These are phyloP conservation scores for Palythoa heliodiscus DNA, from an alignment of 92 coral and sea anemone genomes.

Conservation along the genomic window DNA sequence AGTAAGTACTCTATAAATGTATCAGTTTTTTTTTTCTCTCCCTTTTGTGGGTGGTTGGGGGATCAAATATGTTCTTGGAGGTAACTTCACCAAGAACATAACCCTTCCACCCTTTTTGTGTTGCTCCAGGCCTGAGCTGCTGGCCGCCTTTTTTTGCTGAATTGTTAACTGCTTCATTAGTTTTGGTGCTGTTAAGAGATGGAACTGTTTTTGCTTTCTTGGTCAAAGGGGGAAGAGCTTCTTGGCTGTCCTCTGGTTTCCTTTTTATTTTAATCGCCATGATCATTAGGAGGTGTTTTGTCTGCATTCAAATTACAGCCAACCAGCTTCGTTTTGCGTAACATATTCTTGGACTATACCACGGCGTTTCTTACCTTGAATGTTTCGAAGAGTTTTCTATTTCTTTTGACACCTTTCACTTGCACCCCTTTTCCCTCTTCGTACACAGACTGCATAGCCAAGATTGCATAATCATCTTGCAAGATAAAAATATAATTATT, in stretches of 20 bases:
- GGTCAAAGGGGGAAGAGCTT: not conserved
- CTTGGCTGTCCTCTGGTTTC: slow-evolving; percentile 1
- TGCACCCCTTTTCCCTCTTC: too few relatives aligned
- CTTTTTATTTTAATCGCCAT: slow-evolving; percentile 3
- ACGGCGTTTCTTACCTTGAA: too few relatives aligned
- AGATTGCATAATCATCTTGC: too few relatives aligned
- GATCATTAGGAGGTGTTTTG: not conserved
- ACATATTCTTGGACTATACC: too few relatives aligned
- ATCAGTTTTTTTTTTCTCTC: not conserved
- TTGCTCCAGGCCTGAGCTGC: slow-evolving; percentile 1
- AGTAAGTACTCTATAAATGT: not conserved
- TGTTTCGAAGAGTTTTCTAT: too few relatives aligned
- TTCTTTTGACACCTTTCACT: too few relatives aligned
- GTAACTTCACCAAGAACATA: slow-evolving; percentile 14
- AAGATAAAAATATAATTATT: too few relatives aligned
- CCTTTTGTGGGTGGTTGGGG: not conserved
- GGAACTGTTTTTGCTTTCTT: not conserved
- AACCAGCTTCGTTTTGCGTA: too few relatives aligned
- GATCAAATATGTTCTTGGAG: slow-evolving; percentile 7
- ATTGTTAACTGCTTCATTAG: not conserved
- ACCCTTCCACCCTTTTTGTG: slow-evolving; percentile 14
- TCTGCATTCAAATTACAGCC: too few relatives aligned
- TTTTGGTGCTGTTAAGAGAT: not conserved
- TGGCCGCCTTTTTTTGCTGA: not conserved
- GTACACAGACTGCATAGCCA: too few relatives aligned